Base-by-base conservation (phyloP, 1,140 invertebrate species). In the Drosophila funebris region DNA sequence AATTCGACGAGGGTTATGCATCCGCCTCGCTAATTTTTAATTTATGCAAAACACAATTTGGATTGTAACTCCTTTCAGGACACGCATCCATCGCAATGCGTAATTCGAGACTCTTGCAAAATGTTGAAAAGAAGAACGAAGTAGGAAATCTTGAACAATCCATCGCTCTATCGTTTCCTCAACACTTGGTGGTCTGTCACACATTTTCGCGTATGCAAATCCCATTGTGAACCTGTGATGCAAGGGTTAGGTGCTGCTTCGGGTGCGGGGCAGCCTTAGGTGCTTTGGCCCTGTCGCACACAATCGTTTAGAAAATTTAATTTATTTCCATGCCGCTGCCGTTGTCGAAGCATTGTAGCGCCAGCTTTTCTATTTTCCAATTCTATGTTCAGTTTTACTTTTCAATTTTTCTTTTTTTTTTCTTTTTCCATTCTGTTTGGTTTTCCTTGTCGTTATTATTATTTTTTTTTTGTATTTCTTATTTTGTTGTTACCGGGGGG, bases 281-380 rank as follows among this genome's bases (percentile, higher is more conserved):
- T 75, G 73, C 68, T 71, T 27, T 27, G 37, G 37, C 14, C 50
- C 41, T 43, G 36, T 57, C 58, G 67, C 43, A 46, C n/a, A 81
- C 83, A 88, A 88, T 88, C 83, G 83, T 83, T 88, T 88, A 83
- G 76, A 88, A 88, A 88, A 88, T 88, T 88, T 88, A 88, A 88
- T 88, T 88, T 88, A 88, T 88, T 88, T 89, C 64, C 22, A 54
- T 68, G 57, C 27, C 14, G 44, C 48, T 31, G 54, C 37, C 41
- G 24, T 22, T 46, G 53, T 31, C 36, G 31, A 31, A 52, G 67
- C 68, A 72, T 83, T 87, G 83, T 79, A 52, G 66, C 9, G 29
- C 78, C 63, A 78, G 64, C n/a, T 78, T 87, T 88, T 88, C 72
- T 70, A 72, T 78, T 82, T 88, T 79, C 75, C 67, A 88, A 83